phyloP scores from a whole-genome alignment of 2,888 invertebrate species.

The Herminia tarsipennalis region DNA sequence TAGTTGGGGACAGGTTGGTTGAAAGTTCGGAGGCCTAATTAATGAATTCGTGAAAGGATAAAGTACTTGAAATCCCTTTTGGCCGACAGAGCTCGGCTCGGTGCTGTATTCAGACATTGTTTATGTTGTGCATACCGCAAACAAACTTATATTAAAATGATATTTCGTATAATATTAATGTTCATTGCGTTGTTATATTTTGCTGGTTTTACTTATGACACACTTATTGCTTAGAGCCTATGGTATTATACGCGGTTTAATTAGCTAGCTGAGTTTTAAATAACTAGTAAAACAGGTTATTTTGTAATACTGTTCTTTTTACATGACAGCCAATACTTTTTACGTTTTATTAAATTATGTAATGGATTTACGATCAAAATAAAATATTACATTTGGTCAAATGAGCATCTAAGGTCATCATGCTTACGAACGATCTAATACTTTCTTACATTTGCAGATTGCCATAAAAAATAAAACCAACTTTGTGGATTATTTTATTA shows the following conservation, averaged over 20 bases:
- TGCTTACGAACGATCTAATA: not conserved
- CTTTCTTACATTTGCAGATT: conserved; percentile 7
- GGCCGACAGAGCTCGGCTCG: not conserved
- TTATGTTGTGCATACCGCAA: no score
- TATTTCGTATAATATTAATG: no score
- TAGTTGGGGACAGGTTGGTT: conserved; percentile 3
- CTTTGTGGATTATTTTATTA: conserved; percentile 6
- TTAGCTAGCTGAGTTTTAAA: no score
- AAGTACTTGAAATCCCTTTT: conserved; percentile 1
- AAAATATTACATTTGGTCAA: not conserved
- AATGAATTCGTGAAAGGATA: conserved; percentile 7
- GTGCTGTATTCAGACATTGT: not conserved
- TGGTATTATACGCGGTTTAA: no score
- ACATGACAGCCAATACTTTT: no score
- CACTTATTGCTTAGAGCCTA: no score
- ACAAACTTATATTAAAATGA: no score
- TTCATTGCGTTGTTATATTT: no score
- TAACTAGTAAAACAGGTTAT: no score
- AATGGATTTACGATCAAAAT: not conserved
- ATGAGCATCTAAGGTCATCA: not conserved
- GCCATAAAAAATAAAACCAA: conserved; percentile 7
- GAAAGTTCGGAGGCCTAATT: conserved; percentile 5
- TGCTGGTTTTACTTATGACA: no score
- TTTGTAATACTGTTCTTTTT: no score
- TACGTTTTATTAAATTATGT: not conserved